These are phyloP conservation scores for Lathronympha strigana DNA, from an alignment of 2,888 invertebrate genomes.

Conservation along the genomic window DNA sequence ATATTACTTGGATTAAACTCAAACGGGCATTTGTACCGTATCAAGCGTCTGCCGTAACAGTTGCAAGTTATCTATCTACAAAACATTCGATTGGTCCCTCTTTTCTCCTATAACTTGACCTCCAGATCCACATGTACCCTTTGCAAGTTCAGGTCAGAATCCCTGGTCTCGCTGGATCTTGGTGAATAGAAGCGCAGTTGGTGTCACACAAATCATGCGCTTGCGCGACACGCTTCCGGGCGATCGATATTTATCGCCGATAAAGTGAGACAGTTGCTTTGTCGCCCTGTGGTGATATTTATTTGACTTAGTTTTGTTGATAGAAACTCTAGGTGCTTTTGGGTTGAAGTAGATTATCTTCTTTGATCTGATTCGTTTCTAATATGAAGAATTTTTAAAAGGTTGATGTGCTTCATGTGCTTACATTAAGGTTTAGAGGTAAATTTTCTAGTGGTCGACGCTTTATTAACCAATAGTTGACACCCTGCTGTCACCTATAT, in stretches of 20 bases:
- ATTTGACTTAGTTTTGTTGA: constrained; percentile 3
- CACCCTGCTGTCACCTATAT: too few relatives aligned
- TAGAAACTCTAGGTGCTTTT: background rate
- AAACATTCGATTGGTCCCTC: background rate
- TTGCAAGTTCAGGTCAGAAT: background rate
- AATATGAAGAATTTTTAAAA: too few relatives aligned
- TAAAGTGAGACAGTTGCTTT: constrained; percentile 19
- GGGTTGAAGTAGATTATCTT: background rate
- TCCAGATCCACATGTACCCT: background rate
- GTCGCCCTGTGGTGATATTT: constrained; percentile 12
- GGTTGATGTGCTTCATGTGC: too few relatives aligned
- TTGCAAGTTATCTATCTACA: background rate
- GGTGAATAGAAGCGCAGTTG: constrained; percentile 6
- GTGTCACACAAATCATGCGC: constrained; percentile 24
- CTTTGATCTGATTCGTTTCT: too few relatives aligned
- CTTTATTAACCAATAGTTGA: too few relatives aligned
- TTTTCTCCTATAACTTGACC: background rate
- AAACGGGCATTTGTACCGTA: background rate
- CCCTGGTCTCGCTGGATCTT: background rate
- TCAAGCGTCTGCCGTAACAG: background rate
- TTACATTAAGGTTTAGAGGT: too few relatives aligned
- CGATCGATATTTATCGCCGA: constrained; percentile 31
- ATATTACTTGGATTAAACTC: background rate
- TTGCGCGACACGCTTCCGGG: constrained; percentile 26
- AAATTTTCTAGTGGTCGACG: too few relatives aligned